Percentiles rank a stretch among this genome's conserved stretches.
phyloP scores from a whole-genome alignment of 2,888 invertebrate genomes.

The Caenorhabditis virilis region DNA sequence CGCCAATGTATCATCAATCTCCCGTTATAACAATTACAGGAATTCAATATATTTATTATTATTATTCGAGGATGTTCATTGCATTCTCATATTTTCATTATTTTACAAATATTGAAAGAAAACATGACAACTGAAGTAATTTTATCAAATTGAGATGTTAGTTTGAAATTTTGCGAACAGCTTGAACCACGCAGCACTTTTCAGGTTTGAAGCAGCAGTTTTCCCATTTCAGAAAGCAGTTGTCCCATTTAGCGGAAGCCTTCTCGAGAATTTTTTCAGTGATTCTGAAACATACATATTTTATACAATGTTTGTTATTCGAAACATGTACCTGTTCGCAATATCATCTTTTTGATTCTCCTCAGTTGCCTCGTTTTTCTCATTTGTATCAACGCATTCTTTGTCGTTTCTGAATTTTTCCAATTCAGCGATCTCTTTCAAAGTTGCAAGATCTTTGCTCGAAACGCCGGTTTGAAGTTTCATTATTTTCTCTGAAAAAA shows the following conservation, averaged over 20 bases:
- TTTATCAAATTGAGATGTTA: too few relatives aligned
- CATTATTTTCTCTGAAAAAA: conserved; percentile 16
- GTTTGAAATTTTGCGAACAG: conserved; percentile 22
- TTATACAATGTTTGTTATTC: too few relatives aligned
- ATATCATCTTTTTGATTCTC: too few relatives aligned
- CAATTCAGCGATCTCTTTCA: conserved; percentile 33
- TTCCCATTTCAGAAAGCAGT: conserved; percentile 25
- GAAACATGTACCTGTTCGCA: too few relatives aligned
- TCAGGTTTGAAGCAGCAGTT: conserved; percentile 30
- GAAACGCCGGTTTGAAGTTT: conserved; percentile 37
- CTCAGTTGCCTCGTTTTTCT: conserved; percentile 18
- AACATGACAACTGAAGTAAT: too few relatives aligned
- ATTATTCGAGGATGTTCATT: too few relatives aligned
- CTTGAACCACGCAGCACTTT: conserved; percentile 36
- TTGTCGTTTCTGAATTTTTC: conserved; percentile 21
- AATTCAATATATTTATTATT: too few relatives aligned
- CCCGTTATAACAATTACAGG: too few relatives aligned
- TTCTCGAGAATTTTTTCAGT: background rate
- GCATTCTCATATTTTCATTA: too few relatives aligned
- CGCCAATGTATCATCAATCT: too few relatives aligned
- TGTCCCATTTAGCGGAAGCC: background rate
- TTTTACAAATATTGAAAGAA: too few relatives aligned
- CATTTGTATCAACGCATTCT: conserved; percentile 11
- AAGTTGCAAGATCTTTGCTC: conserved; percentile 33
- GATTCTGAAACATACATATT: background rate